A percentile compares a stretch with the other conserved stretches of the same genome.
Conservation (phyloP, 2,888 invertebrate species). For the Heliconius ethilla region DNA sequence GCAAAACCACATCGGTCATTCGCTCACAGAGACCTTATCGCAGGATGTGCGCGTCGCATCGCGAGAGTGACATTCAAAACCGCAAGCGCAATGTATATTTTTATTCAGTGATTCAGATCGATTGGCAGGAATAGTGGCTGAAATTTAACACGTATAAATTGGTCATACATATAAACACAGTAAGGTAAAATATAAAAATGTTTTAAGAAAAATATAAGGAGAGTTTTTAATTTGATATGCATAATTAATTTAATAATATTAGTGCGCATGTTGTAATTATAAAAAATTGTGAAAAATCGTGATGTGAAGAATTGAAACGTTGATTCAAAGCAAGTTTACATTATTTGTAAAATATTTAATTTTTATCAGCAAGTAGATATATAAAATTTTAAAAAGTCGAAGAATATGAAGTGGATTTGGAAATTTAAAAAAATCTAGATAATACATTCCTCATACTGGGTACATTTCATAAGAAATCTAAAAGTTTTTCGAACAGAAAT, state of each 20-base stretch:
- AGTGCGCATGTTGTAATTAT: background rate
- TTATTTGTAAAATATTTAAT: too few species aligned
- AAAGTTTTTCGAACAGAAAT: too few species aligned
- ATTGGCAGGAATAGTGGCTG: constrained; percentile 16
- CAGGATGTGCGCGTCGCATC: constrained; percentile 51
- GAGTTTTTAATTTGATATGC: too few species aligned
- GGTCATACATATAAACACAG: background rate
- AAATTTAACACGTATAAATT: constrained; percentile 11
- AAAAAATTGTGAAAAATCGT: background rate
- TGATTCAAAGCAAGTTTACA: too few species aligned
- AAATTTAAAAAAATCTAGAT: too few species aligned
- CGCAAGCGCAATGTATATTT: constrained; percentile 39
- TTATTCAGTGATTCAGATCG: constrained; percentile 33
- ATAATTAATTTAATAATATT: too few species aligned
- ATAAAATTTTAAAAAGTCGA: too few species aligned
- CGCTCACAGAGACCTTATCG: constrained; percentile 52
- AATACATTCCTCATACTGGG: too few species aligned
- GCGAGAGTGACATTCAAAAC: constrained; percentile 44
- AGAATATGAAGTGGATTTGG: too few species aligned
- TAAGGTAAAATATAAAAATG: background rate
- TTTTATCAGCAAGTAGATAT: too few species aligned
- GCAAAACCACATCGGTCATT: constrained; percentile 54
- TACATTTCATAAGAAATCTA: too few species aligned
- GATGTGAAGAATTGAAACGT: too few species aligned
- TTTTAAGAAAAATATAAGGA: background rate